Evolutionary conservation across 2,888 invertebrate genomes (phyloP).

Genomic region (Micropterix aruncella): DNA sequence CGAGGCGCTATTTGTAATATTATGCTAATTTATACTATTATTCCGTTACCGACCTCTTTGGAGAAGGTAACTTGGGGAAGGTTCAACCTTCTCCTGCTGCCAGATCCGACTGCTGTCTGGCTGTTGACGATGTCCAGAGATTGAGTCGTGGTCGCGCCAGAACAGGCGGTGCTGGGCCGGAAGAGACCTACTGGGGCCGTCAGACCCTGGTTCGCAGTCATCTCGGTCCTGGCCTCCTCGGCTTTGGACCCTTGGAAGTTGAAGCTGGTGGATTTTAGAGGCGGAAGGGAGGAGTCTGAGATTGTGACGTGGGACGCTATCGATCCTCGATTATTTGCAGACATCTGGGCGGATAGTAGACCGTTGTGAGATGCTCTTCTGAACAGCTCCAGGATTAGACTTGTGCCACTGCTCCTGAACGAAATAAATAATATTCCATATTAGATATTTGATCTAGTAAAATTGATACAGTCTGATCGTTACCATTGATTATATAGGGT

Average conservation of each 20-base stretch:
- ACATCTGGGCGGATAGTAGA: constrained; percentile 17
- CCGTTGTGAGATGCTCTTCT: constrained; percentile 39
- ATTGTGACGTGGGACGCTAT: constrained; percentile 19
- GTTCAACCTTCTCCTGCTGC: constrained; percentile 45
- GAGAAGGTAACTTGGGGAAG: constrained; percentile 76
- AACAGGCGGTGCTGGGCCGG: constrained; percentile 57
- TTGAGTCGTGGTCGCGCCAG: constrained; percentile 44
- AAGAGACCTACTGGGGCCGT: constrained; percentile 12
- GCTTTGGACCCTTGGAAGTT: not conserved
- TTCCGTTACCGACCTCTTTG: constrained; percentile 84
- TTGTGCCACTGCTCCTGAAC: constrained; percentile 55
- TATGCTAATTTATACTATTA: constrained; percentile 60
- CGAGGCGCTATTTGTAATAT: too few relatives aligned
- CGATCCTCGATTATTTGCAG: constrained; percentile 25
- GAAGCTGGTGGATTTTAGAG: constrained; percentile 3
- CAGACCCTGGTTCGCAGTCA: constrained; percentile 6
- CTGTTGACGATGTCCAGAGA: constrained; percentile 33
- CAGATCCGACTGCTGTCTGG: constrained; percentile 14
- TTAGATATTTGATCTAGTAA: too few relatives aligned
- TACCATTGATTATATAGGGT: too few relatives aligned
- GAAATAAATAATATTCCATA: too few relatives aligned
- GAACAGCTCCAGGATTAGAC: constrained; percentile 58
- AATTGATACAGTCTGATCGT: too few relatives aligned
- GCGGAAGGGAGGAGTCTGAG: constrained; percentile 13
- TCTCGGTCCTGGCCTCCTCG: constrained; percentile 7